Evolutionary conservation across 2,888 invertebrate genomes (phyloP), one percentile per base, ranked within the genome.

Genomic region (Dendrolimus houi): DNA sequence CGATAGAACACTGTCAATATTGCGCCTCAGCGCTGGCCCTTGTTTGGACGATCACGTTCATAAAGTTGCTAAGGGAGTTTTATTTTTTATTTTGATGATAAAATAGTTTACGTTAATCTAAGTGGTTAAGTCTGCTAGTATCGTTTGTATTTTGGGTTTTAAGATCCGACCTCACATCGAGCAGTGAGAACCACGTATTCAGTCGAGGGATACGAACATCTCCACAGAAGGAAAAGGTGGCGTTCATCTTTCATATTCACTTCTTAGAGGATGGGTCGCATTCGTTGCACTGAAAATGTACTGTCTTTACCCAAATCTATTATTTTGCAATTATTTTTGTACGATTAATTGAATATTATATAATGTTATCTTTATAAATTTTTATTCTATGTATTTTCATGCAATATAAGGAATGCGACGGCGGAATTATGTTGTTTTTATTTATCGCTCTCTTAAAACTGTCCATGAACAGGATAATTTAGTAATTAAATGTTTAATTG

Each of bases 381-480:
- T 63, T 69, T 77, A 69, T 29, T 29, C 29, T 29, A 29, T 29
- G 6, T 81, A 71, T 86, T 89, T 88, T 89, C 85, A 80, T 86
- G 74, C 87, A 89, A 87, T 89, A 89, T 75, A 90, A 63, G 78
- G 82, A 87, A 88, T 90, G 90, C 81, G 88, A 89, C 79, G 90
- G 90, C 90, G 90, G 77, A 89, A 61, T 58, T 60, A 59, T 59
- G 57, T 68, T 70, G 75, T 83, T 86, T n/a, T 85, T 78, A 76
- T 81, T 86, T 71, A 52, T 54, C 6, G 29, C 6, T 29, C 29
- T 29, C 29, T 29, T 6, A 29, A 29, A 29, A 29, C 29, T 3
- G 3, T 29, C 0, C 29, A 29, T 29, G 29, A 29, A 29, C 3
- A 29, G 29, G 29, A 29, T 29, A 29, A 29, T 29, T 29, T 29